Conservation (phyloP, 2,888 invertebrate genomes). For the Apoda limacodes region DNA sequence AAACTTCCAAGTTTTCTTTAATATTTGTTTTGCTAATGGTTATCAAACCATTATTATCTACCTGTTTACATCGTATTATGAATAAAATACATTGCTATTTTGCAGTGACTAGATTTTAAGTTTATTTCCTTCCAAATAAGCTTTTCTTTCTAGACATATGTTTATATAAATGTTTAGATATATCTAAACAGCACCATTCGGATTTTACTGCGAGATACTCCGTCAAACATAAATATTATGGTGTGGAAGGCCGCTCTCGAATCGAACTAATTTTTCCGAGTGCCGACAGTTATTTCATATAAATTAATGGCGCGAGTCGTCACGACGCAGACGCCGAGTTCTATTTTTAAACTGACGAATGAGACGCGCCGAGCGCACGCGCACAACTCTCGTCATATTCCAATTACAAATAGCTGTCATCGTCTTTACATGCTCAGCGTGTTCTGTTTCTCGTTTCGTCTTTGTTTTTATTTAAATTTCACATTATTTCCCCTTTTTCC, state of each 20-base stretch:
- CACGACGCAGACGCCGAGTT: slow-evolving; percentile 65
- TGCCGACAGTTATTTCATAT: slow-evolving; percentile 71
- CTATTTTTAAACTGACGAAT: slow-evolving; percentile 70
- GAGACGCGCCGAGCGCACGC: slow-evolving; percentile 64
- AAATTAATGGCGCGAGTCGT: slow-evolving; percentile 70
- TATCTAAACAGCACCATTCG: no score
- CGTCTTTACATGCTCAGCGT: slow-evolving; percentile 45
- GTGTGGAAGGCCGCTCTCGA: slow-evolving; percentile 59
- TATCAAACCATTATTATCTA: no score
- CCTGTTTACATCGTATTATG: no score
- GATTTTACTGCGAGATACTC: no score
- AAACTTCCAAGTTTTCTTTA: no score
- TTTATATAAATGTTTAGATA: no score
- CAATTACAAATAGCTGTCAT: slow-evolving; percentile 69
- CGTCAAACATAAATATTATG: slow-evolving; percentile 68
- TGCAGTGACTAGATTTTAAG: no score
- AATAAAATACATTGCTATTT: no score
- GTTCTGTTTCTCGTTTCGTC: slow-evolving; percentile 36
- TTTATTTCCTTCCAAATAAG: no score
- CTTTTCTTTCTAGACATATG: no score
- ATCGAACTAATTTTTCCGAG: slow-evolving; percentile 66
- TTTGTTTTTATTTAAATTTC: slow-evolving; percentile 34
- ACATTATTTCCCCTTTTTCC: slow-evolving; percentile 25
- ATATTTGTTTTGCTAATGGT: no score
- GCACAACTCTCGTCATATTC: slow-evolving; percentile 67